Conservation (phyloP, 2,888 invertebrate genomes). For the Pelosia muscerda region DNA sequence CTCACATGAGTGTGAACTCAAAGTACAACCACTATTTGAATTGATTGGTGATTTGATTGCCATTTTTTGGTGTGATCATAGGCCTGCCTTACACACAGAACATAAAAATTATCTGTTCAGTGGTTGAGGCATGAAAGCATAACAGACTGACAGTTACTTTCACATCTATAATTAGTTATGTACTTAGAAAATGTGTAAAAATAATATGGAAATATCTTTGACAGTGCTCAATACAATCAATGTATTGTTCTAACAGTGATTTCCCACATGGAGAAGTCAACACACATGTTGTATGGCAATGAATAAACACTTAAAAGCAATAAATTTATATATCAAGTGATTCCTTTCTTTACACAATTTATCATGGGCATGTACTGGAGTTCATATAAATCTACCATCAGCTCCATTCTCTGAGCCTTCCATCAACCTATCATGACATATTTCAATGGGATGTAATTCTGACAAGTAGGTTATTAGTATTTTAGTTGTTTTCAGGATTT, state of each 20-base stretch:
- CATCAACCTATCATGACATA: no score
- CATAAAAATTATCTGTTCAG: no score
- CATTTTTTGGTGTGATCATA: no score
- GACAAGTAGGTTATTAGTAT: neutral
- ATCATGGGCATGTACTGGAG: neutral
- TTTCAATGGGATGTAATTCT: neutral
- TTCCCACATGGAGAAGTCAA: neutral
- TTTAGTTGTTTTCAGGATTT: neutral
- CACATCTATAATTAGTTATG: no score
- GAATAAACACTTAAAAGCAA: neutral
- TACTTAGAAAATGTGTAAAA: neutral
- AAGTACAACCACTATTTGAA: no score
- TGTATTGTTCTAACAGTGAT: neutral
- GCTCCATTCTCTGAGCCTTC: no score
- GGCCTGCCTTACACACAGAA: no score
- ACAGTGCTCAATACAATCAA: neutral
- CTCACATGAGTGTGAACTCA: no score
- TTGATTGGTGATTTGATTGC: no score
- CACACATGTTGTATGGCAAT: constrained; percentile 2
- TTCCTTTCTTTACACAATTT: neutral
- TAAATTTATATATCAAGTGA: neutral
- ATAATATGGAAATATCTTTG: neutral
- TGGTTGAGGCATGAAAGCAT: no score
- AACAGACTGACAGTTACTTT: no score
- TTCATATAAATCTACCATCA: neutral